These are phyloP conservation scores for Gymnocheta viridis DNA, from an alignment of 2,888 invertebrate genomes.

Conservation along the genomic window DNA sequence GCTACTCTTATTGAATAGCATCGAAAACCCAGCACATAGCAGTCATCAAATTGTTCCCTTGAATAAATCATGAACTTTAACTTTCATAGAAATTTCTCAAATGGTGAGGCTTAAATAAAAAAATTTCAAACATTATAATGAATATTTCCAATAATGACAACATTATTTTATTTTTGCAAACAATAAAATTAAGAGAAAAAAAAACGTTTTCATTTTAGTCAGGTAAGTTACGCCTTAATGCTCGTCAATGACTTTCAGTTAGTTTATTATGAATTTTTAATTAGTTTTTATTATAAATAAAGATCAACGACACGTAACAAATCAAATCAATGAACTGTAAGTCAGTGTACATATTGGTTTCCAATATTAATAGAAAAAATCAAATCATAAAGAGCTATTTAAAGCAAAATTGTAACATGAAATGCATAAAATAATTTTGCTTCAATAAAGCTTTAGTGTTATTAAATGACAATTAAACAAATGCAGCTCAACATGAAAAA, in stretches of 20 bases:
- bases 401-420: neutral
- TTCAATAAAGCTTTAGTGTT: slow-evolving; percentile 13
- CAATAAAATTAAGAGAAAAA: neutral
- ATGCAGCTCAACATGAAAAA: neutral
- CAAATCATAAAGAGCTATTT: neutral
- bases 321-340: slow-evolving; percentile 42
- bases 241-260: slow-evolving; percentile 55
- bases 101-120: neutral
- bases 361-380: slow-evolving; percentile 27
- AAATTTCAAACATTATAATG: neutral
- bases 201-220: slow-evolving; percentile 15
- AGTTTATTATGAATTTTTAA: slow-evolving; percentile 48
- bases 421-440: neutral
- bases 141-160: slow-evolving; percentile 3
- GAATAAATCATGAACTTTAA: too few species aligned
- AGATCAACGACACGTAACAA: slow-evolving; percentile 27
- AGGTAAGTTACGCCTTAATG: slow-evolving; percentile 57
- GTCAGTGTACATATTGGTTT: slow-evolving; percentile 6
- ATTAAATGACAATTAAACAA: neutral
- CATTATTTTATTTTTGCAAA: slow-evolving; percentile 45
- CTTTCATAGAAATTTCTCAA: neutral
- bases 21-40: too few species aligned
- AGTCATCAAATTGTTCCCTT: too few species aligned
- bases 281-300: neutral
- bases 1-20: too few species aligned